These are phyloP conservation scores for Cistogaster globosa DNA, from an alignment of 2,888 invertebrate genomes.

Conservation along the genomic window DNA sequence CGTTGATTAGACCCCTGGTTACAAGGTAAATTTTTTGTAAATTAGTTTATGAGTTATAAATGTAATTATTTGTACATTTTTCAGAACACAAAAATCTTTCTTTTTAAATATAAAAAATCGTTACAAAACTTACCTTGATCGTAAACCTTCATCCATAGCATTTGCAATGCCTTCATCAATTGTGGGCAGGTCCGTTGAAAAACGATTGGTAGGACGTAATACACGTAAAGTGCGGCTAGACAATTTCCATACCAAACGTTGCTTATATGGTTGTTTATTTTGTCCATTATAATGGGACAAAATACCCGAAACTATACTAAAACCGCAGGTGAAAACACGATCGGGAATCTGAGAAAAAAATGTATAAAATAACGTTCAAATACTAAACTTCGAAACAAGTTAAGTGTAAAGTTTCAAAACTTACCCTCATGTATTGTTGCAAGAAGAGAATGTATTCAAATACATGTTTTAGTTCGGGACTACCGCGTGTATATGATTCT, in stretches of 20 bases:
- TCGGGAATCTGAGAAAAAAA: constrained; percentile 86
- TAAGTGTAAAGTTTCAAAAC: constrained; percentile 73
- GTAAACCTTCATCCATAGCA: constrained; percentile 81
- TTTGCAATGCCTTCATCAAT: constrained; percentile 87
- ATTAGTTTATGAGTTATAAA: no score
- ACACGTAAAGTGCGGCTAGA: constrained; percentile 88
- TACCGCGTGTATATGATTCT: constrained; percentile 82
- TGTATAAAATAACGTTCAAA: constrained; percentile 1
- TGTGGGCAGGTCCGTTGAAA: constrained; percentile 88
- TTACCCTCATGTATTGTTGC: constrained; percentile 89
- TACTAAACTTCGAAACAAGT: neutral
- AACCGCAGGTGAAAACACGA: constrained; percentile 86
- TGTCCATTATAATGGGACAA: constrained; percentile 89
- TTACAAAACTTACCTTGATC: constrained; percentile 79
- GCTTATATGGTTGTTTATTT: constrained; percentile 87
- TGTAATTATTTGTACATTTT: neutral
- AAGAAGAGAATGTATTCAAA: constrained; percentile 89
- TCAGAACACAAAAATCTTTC: neutral
- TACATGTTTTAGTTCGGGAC: constrained; percentile 86
- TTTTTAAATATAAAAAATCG: neutral
- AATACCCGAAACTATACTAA: constrained; percentile 86
- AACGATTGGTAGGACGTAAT: constrained; percentile 89
- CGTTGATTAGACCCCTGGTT: no score
- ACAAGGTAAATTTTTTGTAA: no score
- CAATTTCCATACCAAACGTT: constrained; percentile 90